Evolutionary conservation across 2,797 vertebrate species (phyloP).

Genomic region (Pangasius macronema): DNA sequence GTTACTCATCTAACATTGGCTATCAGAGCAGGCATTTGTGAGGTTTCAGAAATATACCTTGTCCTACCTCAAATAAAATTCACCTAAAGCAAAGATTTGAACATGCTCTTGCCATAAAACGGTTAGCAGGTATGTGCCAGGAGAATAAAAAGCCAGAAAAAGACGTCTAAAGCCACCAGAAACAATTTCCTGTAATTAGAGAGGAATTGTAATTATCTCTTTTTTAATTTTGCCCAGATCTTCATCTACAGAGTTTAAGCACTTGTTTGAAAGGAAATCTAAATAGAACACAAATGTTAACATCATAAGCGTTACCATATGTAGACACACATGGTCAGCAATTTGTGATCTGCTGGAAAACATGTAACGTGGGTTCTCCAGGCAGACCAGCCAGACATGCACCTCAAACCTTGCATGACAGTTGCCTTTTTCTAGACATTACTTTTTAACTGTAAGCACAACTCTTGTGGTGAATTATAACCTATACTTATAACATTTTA

Average conservation of each 20-base stretch:
- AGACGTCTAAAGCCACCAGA: not conserved
- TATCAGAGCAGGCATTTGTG: not conserved
- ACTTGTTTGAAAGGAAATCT: slow-evolving; percentile 6
- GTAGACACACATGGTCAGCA: slow-evolving; percentile 11
- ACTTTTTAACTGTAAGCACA: not conserved
- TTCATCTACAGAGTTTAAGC: not conserved
- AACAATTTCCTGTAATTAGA: slow-evolving; percentile 22
- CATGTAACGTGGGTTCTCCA: not conserved
- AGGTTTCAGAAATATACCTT: not conserved
- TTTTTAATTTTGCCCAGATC: slow-evolving; percentile 22
- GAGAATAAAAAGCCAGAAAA: not conserved
- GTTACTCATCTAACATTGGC: slow-evolving; percentile 12
- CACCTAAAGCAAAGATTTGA: not conserved
- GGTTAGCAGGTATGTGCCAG: not conserved
- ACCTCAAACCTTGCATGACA: not conserved
- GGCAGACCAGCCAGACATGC: slow-evolving; percentile 16
- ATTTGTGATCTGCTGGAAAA: slow-evolving; percentile 4
- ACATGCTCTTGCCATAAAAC: not conserved
- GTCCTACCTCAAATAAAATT: slow-evolving; percentile 3
- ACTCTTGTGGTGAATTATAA: not conserved
- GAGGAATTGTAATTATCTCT: not conserved
- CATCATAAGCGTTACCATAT: slow-evolving; percentile 26
- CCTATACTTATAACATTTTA: not conserved
- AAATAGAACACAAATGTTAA: not conserved
- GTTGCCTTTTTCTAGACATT: not conserved